Conservation (phyloP, 2,888 invertebrate species). For the Volucella inanis region DNA sequence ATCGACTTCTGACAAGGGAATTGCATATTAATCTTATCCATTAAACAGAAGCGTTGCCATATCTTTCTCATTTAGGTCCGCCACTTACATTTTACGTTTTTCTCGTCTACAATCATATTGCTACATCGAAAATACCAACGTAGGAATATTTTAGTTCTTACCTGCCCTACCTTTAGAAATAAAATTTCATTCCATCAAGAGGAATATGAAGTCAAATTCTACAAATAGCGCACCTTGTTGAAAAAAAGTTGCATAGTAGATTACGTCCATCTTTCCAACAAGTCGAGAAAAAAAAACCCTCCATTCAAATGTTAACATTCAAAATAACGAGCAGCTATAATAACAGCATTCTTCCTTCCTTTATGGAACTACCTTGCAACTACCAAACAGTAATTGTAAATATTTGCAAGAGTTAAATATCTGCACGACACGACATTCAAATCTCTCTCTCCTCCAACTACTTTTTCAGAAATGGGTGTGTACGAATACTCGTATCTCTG, state of each 20-base stretch:
- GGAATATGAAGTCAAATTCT: too few species aligned
- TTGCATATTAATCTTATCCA: too few species aligned
- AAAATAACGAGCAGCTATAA: constrained; percentile 38
- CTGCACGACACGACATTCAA: constrained; percentile 65
- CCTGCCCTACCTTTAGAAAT: too few species aligned
- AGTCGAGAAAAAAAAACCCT: neutral
- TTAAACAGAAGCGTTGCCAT: too few species aligned
- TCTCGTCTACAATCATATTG: too few species aligned
- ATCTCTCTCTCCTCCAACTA: constrained; percentile 42
- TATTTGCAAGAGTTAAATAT: constrained; percentile 68
- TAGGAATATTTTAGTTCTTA: too few species aligned
- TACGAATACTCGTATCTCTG: neutral
- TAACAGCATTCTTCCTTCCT: constrained; percentile 60
- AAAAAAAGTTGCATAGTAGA: neutral
- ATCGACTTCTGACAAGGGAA: too few species aligned
- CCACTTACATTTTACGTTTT: too few species aligned
- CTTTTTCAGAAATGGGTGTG: constrained; percentile 69
- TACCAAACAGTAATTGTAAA: constrained; percentile 63
- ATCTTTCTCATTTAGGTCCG: too few species aligned
- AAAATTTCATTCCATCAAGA: too few species aligned
- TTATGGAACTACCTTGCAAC: constrained; percentile 20
- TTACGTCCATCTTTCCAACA: neutral
- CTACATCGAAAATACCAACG: too few species aligned
- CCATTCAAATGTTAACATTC: constrained; percentile 20
- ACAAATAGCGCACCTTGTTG: too few species aligned